These are phyloP conservation scores for Lutjanus erythropterus DNA, from an alignment of 2,113 vertebrate species.

Conservation along the genomic window DNA sequence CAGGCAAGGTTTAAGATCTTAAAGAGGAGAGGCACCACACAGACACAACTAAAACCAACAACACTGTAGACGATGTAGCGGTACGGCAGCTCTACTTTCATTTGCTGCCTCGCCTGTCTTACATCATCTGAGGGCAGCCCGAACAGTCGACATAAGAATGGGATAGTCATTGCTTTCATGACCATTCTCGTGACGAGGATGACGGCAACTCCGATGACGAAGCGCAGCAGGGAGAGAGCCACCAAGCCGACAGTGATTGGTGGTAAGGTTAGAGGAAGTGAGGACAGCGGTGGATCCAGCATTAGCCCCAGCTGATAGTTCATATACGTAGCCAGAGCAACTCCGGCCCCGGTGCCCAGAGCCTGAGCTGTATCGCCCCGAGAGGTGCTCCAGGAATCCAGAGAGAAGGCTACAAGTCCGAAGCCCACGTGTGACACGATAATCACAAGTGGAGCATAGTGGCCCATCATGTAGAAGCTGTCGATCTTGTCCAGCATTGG, in stretches of 20 bases:
- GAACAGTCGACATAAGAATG: conserved; percentile 90
- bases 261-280: conserved; percentile 88
- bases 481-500: conserved; percentile 92
- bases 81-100: conserved; percentile 94
- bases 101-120: conserved; percentile 90
- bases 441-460: conserved; percentile 89
- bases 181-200: conserved; percentile 86
- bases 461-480: conserved; percentile 91
- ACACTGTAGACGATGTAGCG: conserved; percentile 93
- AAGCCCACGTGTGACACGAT: conserved; percentile 90
- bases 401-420: conserved; percentile 94
- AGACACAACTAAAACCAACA: conserved; percentile 92
- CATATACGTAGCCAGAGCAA: conserved; percentile 89
- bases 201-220: conserved; percentile 88
- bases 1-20: conserved; percentile 88
- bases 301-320: conserved; percentile 87
- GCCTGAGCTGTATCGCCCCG: conserved; percentile 96
- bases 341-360: conserved; percentile 92
- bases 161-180: conserved; percentile 94
- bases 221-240: conserved; percentile 87
- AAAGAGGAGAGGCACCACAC: conserved; percentile 90
- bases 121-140: conserved; percentile 85
- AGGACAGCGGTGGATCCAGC: conserved; percentile 84
- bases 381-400: conserved; percentile 98
- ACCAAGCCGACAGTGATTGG: conserved; percentile 82